phyloP scores from a whole-genome alignment of 92 coral and sea anemone species.

The Epizoanthus fatuus region DNA sequence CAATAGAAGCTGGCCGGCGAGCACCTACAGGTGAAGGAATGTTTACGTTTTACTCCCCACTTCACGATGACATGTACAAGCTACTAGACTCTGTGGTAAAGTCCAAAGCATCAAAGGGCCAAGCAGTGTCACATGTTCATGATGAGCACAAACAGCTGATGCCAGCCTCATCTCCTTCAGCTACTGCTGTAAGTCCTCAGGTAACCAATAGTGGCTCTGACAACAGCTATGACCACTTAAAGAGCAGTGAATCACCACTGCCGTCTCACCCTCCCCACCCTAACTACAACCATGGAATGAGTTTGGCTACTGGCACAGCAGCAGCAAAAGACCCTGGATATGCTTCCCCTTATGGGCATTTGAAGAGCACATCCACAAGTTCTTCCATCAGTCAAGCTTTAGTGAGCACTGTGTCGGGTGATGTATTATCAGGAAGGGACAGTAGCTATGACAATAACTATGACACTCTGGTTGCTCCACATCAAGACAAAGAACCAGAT shows the following conservation, averaged over 20 bases:
- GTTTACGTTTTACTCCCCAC: constrained; percentile 86
- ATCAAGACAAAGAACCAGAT: not conserved
- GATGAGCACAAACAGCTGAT: constrained; percentile 40
- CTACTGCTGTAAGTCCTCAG: not conserved
- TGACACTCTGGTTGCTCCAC: constrained; percentile 1
- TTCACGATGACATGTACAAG: constrained; percentile 96
- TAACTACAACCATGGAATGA: constrained; percentile 64
- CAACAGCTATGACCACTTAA: constrained; percentile 74
- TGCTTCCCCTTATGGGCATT: constrained; percentile 88
- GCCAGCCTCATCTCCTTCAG: constrained; percentile 34
- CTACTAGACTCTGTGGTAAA: constrained; percentile 90
- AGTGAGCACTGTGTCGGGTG: constrained; percentile 11
- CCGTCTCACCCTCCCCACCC: constrained; percentile 73
- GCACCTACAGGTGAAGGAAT: constrained; percentile 98
- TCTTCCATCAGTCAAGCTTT: constrained; percentile 45
- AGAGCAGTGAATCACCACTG: constrained; percentile 42
- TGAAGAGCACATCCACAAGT: constrained; percentile 40
- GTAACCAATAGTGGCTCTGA: not conserved
- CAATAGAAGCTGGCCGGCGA: constrained; percentile 96
- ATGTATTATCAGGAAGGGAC: not conserved
- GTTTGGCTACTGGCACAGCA: constrained; percentile 11
- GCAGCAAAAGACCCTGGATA: constrained; percentile 51
- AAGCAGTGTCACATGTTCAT: constrained; percentile 15
- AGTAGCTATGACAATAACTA: not conserved
- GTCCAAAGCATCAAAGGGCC: constrained; percentile 80